phyloP scores from a whole-genome alignment of 2,888 invertebrate species.

The Uloborus plumipes region DNA sequence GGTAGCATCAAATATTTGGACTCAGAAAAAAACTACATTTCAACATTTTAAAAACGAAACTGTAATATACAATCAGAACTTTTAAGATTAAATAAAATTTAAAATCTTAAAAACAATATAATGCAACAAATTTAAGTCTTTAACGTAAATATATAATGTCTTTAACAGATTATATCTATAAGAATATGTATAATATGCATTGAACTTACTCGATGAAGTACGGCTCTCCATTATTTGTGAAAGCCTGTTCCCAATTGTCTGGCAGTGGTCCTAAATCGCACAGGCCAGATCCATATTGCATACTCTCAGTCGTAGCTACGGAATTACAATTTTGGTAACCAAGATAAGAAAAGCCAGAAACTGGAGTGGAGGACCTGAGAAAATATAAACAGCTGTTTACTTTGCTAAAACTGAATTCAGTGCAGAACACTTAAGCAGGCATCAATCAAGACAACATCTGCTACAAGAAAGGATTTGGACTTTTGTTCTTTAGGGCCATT shows the following conservation, averaged over 20 bases:
- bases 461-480: too few species aligned
- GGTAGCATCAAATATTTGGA: too few species aligned
- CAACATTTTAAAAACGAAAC: too few species aligned
- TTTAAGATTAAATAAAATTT: too few species aligned
- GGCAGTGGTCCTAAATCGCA: constrained; percentile 89
- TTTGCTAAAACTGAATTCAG: too few species aligned
- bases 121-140: not conserved
- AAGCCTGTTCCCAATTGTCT: constrained; percentile 97
- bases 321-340: constrained; percentile 53
- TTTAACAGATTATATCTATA: not conserved
- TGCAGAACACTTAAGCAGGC: too few species aligned
- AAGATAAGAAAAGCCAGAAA: constrained; percentile 56
- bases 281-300: constrained; percentile 28
- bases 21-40: too few species aligned
- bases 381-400: not conserved
- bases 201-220: constrained; percentile 89
- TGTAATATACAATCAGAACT: too few species aligned
- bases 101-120: too few species aligned
- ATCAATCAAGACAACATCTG: too few species aligned
- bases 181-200: not conserved
- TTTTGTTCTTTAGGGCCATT: too few species aligned
- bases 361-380: constrained; percentile 61
- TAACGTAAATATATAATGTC: not conserved
- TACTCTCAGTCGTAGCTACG: constrained; percentile 42
- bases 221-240: constrained; percentile 94